A percentile compares a stretch with the other conserved stretches of the same genome.
Evolutionary conservation across 1,140 invertebrate species (phyloP).

Genomic region (Bradynema listronoti): DNA sequence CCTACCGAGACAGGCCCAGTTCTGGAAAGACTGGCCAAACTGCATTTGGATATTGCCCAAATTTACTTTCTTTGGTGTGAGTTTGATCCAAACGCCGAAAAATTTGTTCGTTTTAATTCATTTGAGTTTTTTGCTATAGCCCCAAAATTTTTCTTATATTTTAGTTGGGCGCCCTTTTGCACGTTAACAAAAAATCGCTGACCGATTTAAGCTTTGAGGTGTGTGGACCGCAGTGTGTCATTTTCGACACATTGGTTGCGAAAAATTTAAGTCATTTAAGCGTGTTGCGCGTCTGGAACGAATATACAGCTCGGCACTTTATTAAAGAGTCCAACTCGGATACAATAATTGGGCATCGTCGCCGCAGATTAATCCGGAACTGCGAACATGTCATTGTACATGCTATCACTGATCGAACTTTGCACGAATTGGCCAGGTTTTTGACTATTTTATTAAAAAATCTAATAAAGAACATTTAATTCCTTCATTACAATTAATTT

Average conservation of each 20-base stretch:
- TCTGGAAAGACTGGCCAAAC: not conserved
- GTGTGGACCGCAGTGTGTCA: conserved; percentile 22
- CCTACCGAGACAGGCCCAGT: conserved; percentile 25
- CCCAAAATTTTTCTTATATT: conserved; percentile 11
- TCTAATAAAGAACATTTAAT: too few relatives aligned
- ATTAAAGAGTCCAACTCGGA: too few relatives aligned
- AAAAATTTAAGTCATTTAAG: conserved; percentile 11
- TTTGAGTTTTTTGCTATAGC: not conserved
- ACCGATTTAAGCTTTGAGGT: conserved; percentile 26
- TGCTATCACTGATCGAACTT: conserved; percentile 25
- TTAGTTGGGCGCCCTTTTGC: conserved; percentile 22
- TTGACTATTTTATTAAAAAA: too few relatives aligned
- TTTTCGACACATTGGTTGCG: conserved; percentile 23
- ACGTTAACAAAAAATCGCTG: conserved; percentile 6
- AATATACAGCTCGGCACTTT: conserved; percentile 2
- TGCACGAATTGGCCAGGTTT: conserved; percentile 13
- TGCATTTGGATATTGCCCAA: conserved; percentile 15
- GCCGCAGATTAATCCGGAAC: not conserved
- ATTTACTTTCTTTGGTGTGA: conserved; percentile 36
- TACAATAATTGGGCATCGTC: not conserved
- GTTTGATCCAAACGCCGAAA: conserved; percentile 20
- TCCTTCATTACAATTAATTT: too few relatives aligned
- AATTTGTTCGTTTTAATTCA: conserved; percentile 25
- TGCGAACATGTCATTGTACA: conserved; percentile 4
- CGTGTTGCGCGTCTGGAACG: conserved; percentile 27